These are phyloP conservation scores for Manacus vitellinus DNA, from an alignment of 2,113 vertebrate genomes.

Conservation along the genomic window DNA sequence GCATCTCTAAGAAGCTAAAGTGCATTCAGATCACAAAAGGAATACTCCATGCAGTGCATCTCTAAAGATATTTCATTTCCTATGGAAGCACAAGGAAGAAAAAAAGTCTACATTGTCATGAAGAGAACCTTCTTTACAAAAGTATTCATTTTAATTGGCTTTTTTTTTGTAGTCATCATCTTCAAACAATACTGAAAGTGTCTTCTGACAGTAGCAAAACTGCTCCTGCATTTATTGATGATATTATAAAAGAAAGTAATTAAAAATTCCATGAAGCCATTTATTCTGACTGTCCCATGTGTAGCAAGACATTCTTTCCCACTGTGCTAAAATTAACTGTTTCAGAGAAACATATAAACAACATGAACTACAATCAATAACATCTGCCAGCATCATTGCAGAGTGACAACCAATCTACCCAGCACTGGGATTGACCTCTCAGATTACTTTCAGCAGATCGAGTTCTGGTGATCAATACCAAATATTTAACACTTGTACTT, in stretches of 20 bases:
- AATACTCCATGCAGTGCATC: neutral
- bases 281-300: neutral
- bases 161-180: neutral
- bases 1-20: neutral
- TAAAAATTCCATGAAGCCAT: neutral
- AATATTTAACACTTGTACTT: neutral
- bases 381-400: neutral
- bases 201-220: neutral
- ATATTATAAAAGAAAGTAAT: conserved; percentile 8
- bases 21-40: neutral
- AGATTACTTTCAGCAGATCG: neutral
- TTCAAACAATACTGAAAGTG: neutral
- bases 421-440: neutral
- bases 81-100: neutral
- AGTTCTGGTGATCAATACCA: neutral
- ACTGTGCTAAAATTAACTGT: conserved; percentile 2
- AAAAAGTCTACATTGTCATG: neutral
- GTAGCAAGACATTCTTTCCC: neutral
- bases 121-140: neutral
- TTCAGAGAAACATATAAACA: neutral
- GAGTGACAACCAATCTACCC: neutral
- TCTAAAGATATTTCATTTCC: neutral
- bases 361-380: neutral
- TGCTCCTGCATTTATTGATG: neutral
- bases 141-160: neutral